Evolutionary conservation across 2,113 vertebrate genomes (phyloP).

Genomic region (Connochaetes taurinus): DNA sequence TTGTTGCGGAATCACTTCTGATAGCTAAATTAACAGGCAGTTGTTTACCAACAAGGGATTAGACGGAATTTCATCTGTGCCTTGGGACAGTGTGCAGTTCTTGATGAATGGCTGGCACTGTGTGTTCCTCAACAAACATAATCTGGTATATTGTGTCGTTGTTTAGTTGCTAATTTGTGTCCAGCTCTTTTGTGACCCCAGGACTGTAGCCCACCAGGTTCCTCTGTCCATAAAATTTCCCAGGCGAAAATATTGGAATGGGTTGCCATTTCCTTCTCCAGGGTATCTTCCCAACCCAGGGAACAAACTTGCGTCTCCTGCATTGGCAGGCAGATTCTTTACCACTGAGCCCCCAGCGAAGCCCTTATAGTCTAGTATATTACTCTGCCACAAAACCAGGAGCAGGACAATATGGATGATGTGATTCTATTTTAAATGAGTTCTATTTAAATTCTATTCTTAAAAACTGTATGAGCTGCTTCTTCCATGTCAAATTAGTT

Average conservation of each 20-base stretch:
- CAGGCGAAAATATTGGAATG: background rate
- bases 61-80: rapidly evolving
- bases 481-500: background rate
- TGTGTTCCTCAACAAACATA: background rate
- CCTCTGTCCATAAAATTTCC: background rate
- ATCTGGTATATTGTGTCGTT: background rate
- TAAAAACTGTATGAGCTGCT: background rate
- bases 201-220: background rate
- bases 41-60: background rate
- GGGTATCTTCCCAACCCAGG: background rate
- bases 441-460: background rate
- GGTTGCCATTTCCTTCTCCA: background rate
- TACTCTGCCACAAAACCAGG: background rate
- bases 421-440: background rate
- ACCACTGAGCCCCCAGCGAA: background rate
- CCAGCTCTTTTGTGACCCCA: background rate
- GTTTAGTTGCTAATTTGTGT: background rate
- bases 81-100: rapidly evolving
- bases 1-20: background rate
- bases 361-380: background rate
- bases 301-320: background rate
- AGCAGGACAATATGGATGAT: too few relatives aligned
- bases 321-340: background rate
- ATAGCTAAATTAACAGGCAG: background rate
- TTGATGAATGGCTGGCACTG: rapidly evolving